These are phyloP conservation scores for Pempheris klunzingeri DNA, from an alignment of 2,797 vertebrate genomes.

Conservation along the genomic window DNA sequence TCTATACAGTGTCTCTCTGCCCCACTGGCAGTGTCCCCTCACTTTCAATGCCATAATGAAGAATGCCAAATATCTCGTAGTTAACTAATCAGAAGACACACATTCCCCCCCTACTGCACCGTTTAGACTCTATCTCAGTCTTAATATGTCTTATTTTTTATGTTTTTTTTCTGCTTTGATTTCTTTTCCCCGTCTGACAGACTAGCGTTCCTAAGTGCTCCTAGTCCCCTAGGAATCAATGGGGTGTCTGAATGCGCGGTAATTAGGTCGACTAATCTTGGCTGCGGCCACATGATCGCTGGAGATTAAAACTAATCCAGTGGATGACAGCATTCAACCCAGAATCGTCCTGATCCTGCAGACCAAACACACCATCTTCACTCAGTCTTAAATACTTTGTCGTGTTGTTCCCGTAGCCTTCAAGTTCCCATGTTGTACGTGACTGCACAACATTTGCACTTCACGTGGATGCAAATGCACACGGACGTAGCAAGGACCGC, in stretches of 20 bases:
- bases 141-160: constrained; percentile 45
- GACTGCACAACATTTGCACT: constrained; percentile 39
- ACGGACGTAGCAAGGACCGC: constrained; percentile 51
- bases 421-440: constrained; percentile 59
- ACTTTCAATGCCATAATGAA: constrained; percentile 79
- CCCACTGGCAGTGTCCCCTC: constrained; percentile 56
- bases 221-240: constrained; percentile 53
- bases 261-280: constrained; percentile 71
- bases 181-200: constrained; percentile 38
- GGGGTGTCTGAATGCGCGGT: constrained; percentile 53
- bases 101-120: constrained; percentile 52
- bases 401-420: constrained; percentile 57
- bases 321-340: constrained; percentile 60
- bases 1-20: constrained; percentile 54
- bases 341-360: constrained; percentile 56
- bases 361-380: constrained; percentile 54
- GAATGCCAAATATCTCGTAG: constrained; percentile 83
- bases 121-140: constrained; percentile 47
- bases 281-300: constrained; percentile 55
- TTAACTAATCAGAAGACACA: constrained; percentile 71
- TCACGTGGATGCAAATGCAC: constrained; percentile 47
- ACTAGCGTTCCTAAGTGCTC: constrained; percentile 54
- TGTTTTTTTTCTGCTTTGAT: constrained; percentile 28
- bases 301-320: constrained; percentile 70
- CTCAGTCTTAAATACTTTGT: constrained; percentile 65